Conservation (phyloP, 2,113 vertebrate species). For the Lathamus discolor region DNA sequence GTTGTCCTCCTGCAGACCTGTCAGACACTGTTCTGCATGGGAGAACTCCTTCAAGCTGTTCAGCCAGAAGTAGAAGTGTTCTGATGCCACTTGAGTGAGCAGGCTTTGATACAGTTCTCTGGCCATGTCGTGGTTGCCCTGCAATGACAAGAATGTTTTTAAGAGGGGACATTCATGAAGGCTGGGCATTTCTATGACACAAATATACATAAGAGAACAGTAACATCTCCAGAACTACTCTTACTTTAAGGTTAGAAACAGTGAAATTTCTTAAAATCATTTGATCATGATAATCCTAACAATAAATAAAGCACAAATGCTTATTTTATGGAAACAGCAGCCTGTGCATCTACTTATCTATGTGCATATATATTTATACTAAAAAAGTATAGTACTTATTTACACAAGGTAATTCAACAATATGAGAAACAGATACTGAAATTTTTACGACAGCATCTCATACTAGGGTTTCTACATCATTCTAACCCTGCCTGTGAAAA, state of each 20-base stretch:
- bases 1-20: slow-evolving; percentile 85
- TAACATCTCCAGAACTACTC: background rate
- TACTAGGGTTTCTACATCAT: background rate
- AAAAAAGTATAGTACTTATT: background rate
- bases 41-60: slow-evolving; percentile 98
- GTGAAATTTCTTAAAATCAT: background rate
- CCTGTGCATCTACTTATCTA: background rate
- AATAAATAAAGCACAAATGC: background rate
- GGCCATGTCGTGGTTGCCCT: slow-evolving; percentile 97
- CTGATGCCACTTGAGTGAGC: slow-evolving; percentile 93
- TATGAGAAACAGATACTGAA: background rate
- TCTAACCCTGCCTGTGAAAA: background rate
- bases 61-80: slow-evolving; percentile 99
- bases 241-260: background rate
- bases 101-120: slow-evolving; percentile 94
- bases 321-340: background rate
- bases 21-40: slow-evolving; percentile 91
- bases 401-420: background rate
- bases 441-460: background rate
- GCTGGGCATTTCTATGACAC: background rate
- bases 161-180: background rate
- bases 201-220: background rate
- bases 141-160: background rate
- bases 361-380: background rate
- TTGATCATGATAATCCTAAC: background rate